Percentiles rank a stretch among this genome's conserved stretches.
Evolutionary conservation across 2,113 vertebrate species (phyloP).

Genomic region (Tachysurus vachellii): DNA sequence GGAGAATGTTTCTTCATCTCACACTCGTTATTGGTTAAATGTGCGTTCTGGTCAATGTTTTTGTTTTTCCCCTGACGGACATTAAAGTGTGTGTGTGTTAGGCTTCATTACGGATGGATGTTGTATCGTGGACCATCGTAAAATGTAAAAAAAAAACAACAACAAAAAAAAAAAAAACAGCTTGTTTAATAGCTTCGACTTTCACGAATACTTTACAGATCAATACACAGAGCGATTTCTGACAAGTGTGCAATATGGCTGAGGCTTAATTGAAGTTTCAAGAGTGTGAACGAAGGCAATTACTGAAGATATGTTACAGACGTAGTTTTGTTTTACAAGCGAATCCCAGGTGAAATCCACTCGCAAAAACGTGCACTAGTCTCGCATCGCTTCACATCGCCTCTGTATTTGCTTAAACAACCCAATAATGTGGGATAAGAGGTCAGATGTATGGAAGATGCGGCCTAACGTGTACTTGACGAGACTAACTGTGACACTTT

Average conservation of each 20-base stretch:
- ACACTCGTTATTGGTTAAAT: not conserved
- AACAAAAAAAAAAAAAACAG: not conserved
- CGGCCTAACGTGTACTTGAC: constrained; percentile 1
- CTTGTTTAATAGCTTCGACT: constrained; percentile 28
- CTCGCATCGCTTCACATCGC: no score
- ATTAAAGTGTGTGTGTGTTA: constrained; percentile 7
- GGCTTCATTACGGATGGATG: constrained; percentile 21
- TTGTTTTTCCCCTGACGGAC: constrained; percentile 15
- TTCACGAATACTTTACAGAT: constrained; percentile 30
- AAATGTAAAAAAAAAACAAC: not conserved
- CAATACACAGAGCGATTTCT: constrained; percentile 27
- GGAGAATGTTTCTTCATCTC: not conserved
- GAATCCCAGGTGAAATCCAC: not conserved
- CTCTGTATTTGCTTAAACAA: not conserved
- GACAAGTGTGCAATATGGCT: constrained; percentile 11
- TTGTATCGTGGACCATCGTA: constrained; percentile 8
- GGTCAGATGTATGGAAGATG: not conserved
- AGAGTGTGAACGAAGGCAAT: constrained; percentile 21
- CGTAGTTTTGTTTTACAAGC: constrained; percentile 26
- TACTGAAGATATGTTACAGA: constrained; percentile 3
- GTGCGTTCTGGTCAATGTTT: not conserved
- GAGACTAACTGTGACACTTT: constrained; percentile 12
- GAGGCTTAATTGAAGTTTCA: constrained; percentile 37
- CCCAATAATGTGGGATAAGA: constrained; percentile 5
- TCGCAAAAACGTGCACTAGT: not conserved